Evolutionary conservation across 2,113 vertebrate species (phyloP).

Genomic region (Periophthalmus modestus): DNA sequence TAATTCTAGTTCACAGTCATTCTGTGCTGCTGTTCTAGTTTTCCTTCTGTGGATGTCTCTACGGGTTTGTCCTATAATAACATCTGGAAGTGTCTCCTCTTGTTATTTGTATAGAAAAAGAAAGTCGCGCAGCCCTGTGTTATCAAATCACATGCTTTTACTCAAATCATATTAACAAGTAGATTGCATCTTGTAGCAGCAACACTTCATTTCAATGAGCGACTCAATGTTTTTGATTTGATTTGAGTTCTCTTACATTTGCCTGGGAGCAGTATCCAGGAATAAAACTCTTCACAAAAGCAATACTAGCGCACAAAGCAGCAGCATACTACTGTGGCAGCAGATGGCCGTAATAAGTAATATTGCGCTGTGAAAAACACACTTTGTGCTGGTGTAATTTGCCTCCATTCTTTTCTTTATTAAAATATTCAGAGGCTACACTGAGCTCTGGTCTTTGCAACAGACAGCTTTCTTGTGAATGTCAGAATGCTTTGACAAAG

Average conservation of each 20-base stretch:
- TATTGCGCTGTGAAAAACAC: constrained; percentile 36
- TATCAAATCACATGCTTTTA: constrained; percentile 24
- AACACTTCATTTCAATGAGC: constrained; percentile 34
- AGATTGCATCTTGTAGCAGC: constrained; percentile 20
- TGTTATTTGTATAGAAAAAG: constrained; percentile 14
- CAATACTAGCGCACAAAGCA: constrained; percentile 17
- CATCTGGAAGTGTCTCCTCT: constrained; percentile 20
- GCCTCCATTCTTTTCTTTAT: constrained; percentile 47
- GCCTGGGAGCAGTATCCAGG: constrained; percentile 20
- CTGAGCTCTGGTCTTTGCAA: constrained; percentile 35
- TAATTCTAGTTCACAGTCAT: too few relatives aligned
- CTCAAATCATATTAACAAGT: constrained; percentile 25
- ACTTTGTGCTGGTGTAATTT: constrained; percentile 50
- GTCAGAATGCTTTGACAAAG: constrained; percentile 51
- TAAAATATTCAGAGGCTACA: constrained; percentile 56
- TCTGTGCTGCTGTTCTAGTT: too few relatives aligned
- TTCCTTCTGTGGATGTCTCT: constrained; percentile 26
- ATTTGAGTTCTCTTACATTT: constrained; percentile 26
- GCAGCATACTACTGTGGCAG: constrained; percentile 26
- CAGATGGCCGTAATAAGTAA: constrained; percentile 50
- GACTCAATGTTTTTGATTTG: constrained; percentile 25
- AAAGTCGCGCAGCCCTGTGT: constrained; percentile 1
- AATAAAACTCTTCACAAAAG: constrained; percentile 30
- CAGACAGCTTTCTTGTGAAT: constrained; percentile 48
- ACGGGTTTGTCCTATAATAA: constrained; percentile 36